A percentile compares a stretch with the other conserved stretches of the same genome.
These are phyloP conservation scores for Chaetorhynchus papuensis DNA, from an alignment of 2,113 vertebrate genomes.

Conservation along the genomic window DNA sequence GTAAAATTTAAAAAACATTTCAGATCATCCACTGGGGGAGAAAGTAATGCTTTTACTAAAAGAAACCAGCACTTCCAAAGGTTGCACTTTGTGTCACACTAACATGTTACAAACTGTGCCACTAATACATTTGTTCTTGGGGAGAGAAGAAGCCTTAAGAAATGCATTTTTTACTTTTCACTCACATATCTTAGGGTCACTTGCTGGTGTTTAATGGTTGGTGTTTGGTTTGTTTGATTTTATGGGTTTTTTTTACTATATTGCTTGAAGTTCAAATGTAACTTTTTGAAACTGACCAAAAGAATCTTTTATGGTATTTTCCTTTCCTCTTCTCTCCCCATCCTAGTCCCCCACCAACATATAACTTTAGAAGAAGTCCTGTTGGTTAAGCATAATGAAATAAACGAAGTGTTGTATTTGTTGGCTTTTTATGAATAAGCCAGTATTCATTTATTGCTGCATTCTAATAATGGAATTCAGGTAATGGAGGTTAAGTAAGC, in stretches of 20 bases:
- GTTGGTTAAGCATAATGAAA: conserved; percentile 60
- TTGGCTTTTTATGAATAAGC: conserved; percentile 71
- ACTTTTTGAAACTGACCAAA: not conserved
- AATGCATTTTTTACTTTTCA: not conserved
- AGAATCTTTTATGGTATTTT: not conserved
- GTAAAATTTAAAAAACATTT: not conserved
- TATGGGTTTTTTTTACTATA: not conserved
- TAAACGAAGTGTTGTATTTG: conserved; percentile 64
- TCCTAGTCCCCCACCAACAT: not conserved
- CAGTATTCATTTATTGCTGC: conserved; percentile 71
- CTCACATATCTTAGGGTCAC: not conserved
- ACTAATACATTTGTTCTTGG: not conserved
- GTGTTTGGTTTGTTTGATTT: not conserved
- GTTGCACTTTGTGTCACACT: not conserved
- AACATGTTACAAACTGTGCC: not conserved
- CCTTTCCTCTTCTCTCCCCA: not conserved
- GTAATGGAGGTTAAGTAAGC: conserved; percentile 67
- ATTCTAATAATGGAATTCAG: conserved; percentile 67
- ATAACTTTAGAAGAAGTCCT: not conserved
- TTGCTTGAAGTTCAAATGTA: not conserved
- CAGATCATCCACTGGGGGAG: rapidly evolving
- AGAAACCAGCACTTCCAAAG: not conserved
- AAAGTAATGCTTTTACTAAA: not conserved
- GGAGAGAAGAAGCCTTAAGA: not conserved
- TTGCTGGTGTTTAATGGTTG: not conserved